phyloP scores from a whole-genome alignment of 2,888 invertebrate species.

The Adelognathus sp. region DNA sequence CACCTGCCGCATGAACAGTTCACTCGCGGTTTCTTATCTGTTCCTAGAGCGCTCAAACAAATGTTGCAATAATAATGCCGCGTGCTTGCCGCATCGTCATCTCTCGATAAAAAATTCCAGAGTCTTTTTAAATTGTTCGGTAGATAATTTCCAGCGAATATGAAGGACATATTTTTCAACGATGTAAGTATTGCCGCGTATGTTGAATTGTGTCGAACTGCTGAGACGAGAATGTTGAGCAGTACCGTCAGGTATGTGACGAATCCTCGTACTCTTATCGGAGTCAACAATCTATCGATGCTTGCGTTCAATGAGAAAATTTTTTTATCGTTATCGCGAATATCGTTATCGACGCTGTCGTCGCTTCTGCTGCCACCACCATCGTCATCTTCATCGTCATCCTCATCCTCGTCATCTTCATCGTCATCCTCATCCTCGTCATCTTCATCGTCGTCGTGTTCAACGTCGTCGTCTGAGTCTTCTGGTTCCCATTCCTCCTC shows the following conservation, averaged over 20 bases:
- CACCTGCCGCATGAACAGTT: neutral
- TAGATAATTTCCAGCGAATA: neutral
- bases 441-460: too few species aligned
- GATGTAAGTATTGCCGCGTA: neutral
- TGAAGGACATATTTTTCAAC: neutral
- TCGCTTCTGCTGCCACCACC: neutral
- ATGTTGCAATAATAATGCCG: neutral
- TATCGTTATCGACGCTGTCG: neutral
- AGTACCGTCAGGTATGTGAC: too few species aligned
- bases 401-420: neutral
- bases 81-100: neutral
- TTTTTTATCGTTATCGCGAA: neutral
- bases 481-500: too few species aligned
- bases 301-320: too few species aligned
- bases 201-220: neutral
- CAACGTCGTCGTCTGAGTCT: neutral
- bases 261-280: too few species aligned
- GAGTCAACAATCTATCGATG: too few species aligned
- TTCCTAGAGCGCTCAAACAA: neutral
- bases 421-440: neutral
- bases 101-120: neutral
- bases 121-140: neutral
- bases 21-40: neutral
- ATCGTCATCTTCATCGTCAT: neutral
- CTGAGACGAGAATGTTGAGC: too few species aligned